These are phyloP conservation scores for Dissostichus mawsoni DNA, from an alignment of 2,113 vertebrate species.

Conservation along the genomic window DNA sequence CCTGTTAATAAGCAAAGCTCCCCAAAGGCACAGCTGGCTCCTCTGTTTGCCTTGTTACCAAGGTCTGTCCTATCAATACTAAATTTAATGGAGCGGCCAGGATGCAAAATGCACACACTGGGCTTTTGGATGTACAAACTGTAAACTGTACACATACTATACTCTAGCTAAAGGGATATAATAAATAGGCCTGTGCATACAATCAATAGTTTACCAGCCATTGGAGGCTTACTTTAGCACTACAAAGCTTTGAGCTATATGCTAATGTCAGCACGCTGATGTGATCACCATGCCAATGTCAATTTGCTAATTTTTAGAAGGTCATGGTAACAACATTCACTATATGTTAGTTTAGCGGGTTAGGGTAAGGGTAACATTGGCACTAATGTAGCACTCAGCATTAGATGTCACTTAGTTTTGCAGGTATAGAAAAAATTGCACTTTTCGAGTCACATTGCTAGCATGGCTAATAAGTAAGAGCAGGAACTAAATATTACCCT, in stretches of 20 bases:
- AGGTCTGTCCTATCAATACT: slow-evolving; percentile 57
- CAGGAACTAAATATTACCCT: neutral
- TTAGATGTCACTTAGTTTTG: neutral
- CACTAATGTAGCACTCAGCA: too few relatives aligned
- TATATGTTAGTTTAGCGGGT: neutral
- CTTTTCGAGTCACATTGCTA: neutral
- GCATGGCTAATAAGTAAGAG: neutral
- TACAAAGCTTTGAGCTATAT: neutral
- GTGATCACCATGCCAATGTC: neutral
- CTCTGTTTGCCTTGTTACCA: slow-evolving; percentile 66
- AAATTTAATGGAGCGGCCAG: slow-evolving; percentile 54
- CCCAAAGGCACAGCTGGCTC: slow-evolving; percentile 66
- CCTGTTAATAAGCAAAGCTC: slow-evolving; percentile 75
- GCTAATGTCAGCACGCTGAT: neutral
- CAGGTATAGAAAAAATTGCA: neutral
- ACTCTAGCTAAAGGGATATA: slow-evolving; percentile 1
- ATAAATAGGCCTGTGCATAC: neutral
- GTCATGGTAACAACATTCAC: neutral
- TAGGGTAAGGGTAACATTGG: neutral
- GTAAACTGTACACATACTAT: neutral
- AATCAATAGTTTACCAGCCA: neutral
- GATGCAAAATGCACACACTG: slow-evolving; percentile 37
- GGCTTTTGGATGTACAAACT: slow-evolving; percentile 2
- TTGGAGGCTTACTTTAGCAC: neutral
- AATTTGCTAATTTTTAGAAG: neutral